Evolutionary conservation across 2,888 invertebrate genomes (phyloP).

Genomic region (Encarsia formosa): DNA sequence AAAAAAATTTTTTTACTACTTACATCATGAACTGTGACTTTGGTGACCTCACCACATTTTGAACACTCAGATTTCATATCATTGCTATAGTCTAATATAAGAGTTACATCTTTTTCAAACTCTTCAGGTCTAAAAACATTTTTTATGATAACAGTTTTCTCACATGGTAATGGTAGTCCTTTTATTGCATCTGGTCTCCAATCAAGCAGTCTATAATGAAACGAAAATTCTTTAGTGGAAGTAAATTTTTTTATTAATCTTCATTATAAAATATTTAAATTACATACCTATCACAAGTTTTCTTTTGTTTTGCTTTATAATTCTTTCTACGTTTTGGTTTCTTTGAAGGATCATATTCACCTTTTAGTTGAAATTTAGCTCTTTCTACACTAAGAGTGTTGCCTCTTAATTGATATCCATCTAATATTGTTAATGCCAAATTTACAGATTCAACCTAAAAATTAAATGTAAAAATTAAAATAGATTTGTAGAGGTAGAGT

Average conservation of each 20-base stretch:
- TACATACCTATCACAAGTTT: conserved; percentile 81
- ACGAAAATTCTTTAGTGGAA: conserved; percentile 8
- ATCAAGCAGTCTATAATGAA: conserved; percentile 70
- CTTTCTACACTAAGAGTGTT: conserved; percentile 82
- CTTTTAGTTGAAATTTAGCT: conserved; percentile 93
- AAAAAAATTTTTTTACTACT: conserved; percentile 50
- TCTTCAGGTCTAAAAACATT: conserved; percentile 86
- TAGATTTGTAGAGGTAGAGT: no score
- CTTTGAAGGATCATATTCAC: conserved; percentile 84
- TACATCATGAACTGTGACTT: conserved; percentile 87
- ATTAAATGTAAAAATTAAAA: no score
- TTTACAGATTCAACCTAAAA: conserved; percentile 83
- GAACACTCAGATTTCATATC: conserved; percentile 84
- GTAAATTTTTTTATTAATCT: conserved; percentile 9
- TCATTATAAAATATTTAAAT: background rate
- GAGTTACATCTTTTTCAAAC: conserved; percentile 84
- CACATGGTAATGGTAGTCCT: conserved; percentile 82
- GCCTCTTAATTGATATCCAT: conserved; percentile 78
- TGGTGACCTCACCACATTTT: conserved; percentile 88
- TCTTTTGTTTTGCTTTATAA: conserved; percentile 81
- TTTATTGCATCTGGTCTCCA: conserved; percentile 93
- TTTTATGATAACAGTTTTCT: conserved; percentile 86
- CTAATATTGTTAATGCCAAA: conserved; percentile 84
- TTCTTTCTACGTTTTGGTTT: conserved; percentile 88
- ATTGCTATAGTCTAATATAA: conserved; percentile 86